phyloP scores from a whole-genome alignment of 2,113 vertebrate genomes.

The Cromileptes altivelis region DNA sequence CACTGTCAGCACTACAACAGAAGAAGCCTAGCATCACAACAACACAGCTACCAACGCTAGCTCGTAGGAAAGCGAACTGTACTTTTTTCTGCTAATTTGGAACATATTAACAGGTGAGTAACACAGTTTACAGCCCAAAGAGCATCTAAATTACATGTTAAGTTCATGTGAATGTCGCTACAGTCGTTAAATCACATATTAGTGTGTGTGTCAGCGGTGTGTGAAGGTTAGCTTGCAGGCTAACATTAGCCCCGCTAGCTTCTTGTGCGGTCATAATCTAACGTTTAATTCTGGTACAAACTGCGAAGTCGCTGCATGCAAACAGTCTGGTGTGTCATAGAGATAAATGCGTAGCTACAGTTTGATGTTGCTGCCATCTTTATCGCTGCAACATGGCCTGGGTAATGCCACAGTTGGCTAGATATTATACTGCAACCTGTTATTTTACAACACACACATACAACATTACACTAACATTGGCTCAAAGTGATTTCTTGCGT shows the following conservation, averaged over 20 bases:
- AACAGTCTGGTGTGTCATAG: rapidly evolving
- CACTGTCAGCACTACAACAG: neutral
- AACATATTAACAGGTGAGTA: conserved; percentile 76
- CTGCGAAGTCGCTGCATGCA: neutral
- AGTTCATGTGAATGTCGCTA: rapidly evolving
- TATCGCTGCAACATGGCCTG: rapidly evolving
- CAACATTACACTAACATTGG: no score
- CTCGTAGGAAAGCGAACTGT: conserved; percentile 30
- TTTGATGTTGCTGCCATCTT: neutral
- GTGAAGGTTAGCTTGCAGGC: conserved; percentile 8
- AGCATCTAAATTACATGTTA: rapidly evolving
- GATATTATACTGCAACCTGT: no score
- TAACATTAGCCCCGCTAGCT: conserved; percentile 42
- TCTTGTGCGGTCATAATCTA: no score
- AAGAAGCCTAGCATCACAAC: conserved; percentile 44
- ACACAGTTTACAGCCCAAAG: rapidly evolving
- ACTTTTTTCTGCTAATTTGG: conserved; percentile 69
- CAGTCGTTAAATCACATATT: rapidly evolving
- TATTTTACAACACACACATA: no score
- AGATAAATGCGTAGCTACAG: neutral
- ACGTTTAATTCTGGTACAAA: no score
- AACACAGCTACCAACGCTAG: conserved; percentile 41
- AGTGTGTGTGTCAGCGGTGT: neutral
- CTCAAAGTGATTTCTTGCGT: no score
- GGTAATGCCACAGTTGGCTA: neutral